Evolutionary conservation across 2,888 invertebrate species (phyloP).

Genomic region (Thyatira batis): DNA sequence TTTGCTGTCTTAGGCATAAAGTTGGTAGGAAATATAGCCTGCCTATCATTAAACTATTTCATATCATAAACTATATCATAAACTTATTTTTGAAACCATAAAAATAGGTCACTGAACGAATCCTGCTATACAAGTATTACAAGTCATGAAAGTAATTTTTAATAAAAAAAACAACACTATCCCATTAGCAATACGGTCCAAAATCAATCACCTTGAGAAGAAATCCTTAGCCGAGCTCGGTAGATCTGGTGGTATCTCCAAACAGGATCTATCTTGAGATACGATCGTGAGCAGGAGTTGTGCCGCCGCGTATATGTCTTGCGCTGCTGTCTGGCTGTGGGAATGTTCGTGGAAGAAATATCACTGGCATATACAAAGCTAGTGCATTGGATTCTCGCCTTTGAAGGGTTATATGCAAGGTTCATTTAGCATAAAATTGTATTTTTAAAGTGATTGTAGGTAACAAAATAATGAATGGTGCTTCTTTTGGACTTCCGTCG

Average conservation of each 20-base stretch:
- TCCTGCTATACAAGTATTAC: conserved; percentile 1
- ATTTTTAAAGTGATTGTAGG: no score
- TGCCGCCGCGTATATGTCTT: conserved; percentile 89
- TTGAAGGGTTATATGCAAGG: background rate
- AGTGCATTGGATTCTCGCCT: background rate
- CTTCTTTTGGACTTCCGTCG: no score
- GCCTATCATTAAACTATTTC: no score
- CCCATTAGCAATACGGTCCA: background rate
- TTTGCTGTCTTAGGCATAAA: no score
- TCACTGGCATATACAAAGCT: background rate
- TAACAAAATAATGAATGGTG: no score
- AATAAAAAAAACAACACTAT: background rate
- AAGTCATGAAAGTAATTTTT: no score
- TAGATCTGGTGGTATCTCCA: conserved; percentile 82
- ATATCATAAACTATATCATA: no score
- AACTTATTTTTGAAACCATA: no score
- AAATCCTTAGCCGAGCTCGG: conserved; percentile 87
- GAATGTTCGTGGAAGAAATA: conserved; percentile 9
- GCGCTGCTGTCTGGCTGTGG: conserved; percentile 82
- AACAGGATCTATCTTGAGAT: conserved; percentile 70
- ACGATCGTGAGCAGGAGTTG: conserved; percentile 85
- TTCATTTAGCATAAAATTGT: background rate
- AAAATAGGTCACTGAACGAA: no score
- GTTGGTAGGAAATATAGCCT: no score
- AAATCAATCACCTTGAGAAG: conserved; percentile 81